Evolutionary conservation across 2,113 vertebrate species (phyloP).

Genomic region (Pimephales promelas): DNA sequence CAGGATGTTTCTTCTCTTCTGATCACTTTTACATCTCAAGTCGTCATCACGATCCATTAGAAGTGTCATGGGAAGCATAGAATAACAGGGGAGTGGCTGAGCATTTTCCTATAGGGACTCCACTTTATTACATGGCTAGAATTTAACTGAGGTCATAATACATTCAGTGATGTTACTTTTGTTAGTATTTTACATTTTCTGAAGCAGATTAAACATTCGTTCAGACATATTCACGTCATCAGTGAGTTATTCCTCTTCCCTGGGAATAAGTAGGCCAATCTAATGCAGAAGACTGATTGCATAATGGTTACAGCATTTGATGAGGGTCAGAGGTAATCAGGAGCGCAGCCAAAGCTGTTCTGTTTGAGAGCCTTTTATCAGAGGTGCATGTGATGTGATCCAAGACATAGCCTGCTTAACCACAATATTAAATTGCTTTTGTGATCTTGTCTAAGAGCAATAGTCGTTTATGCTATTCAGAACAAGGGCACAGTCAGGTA

Average conservation of each 20-base stretch:
- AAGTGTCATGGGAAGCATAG: not conserved
- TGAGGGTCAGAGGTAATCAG: slow-evolving; percentile 3
- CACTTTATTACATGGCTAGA: not conserved
- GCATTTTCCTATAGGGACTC: not conserved
- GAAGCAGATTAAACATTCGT: not conserved
- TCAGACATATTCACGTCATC: not conserved
- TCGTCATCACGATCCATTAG: not conserved
- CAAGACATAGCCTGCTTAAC: not conserved
- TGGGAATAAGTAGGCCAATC: not conserved
- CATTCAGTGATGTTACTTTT: not conserved
- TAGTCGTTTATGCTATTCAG: not conserved
- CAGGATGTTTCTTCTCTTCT: slow-evolving; percentile 24
- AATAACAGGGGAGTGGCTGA: not conserved
- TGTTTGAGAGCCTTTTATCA: slow-evolving; percentile 1
- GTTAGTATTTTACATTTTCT: not conserved
- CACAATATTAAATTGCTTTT: not conserved
- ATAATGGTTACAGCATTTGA: not conserved
- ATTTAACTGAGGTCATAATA: slow-evolving; percentile 4
- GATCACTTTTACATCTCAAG: slow-evolving; percentile 1
- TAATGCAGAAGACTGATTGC: not conserved
- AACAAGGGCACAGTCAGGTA: not conserved
- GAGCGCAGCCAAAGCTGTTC: not conserved
- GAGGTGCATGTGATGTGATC: not conserved
- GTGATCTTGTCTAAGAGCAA: not conserved
- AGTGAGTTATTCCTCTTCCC: not conserved